A percentile compares a stretch with the other conserved stretches of the same genome.
Conservation (phyloP, 2,113 vertebrate genomes). For the Synchiropus splendidus region DNA sequence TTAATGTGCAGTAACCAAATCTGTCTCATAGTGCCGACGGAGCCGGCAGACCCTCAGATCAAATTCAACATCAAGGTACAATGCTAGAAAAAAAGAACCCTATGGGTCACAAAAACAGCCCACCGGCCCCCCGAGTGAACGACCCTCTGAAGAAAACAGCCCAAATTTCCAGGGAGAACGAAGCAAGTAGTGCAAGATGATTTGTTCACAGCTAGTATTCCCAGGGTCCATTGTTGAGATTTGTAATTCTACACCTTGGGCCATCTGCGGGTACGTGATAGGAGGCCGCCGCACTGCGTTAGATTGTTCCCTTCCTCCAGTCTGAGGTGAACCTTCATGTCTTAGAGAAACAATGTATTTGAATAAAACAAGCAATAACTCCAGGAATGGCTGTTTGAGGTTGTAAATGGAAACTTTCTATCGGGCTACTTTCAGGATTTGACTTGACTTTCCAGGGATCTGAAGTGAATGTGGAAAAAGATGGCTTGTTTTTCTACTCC, state of each 20-base stretch:
- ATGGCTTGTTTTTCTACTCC: no score
- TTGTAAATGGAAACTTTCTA: no score
- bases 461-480: no score
- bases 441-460: no score
- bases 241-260: slow-evolving; percentile 54
- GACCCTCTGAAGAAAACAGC: slow-evolving; percentile 35
- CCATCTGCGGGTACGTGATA: slow-evolving; percentile 66
- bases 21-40: background rate
- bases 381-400: no score
- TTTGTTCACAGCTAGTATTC: slow-evolving; percentile 63
- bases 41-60: background rate
- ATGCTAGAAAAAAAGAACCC: background rate
- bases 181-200: slow-evolving; percentile 33
- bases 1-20: background rate
- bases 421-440: no score
- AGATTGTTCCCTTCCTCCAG: slow-evolving; percentile 14
- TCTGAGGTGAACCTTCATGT: slow-evolving; percentile 21
- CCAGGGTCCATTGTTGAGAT: slow-evolving; percentile 49
- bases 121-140: slow-evolving; percentile 16
- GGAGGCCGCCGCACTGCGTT: slow-evolving; percentile 44
- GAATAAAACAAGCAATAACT: no score
- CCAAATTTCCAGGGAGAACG: slow-evolving; percentile 13
- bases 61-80: slow-evolving; percentile 20
- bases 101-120: slow-evolving; percentile 12
- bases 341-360: slow-evolving; percentile 30